phyloP scores from a whole-genome alignment of 53 echinoderm and acorn worm species.

The Temnopleurus reevesii region DNA sequence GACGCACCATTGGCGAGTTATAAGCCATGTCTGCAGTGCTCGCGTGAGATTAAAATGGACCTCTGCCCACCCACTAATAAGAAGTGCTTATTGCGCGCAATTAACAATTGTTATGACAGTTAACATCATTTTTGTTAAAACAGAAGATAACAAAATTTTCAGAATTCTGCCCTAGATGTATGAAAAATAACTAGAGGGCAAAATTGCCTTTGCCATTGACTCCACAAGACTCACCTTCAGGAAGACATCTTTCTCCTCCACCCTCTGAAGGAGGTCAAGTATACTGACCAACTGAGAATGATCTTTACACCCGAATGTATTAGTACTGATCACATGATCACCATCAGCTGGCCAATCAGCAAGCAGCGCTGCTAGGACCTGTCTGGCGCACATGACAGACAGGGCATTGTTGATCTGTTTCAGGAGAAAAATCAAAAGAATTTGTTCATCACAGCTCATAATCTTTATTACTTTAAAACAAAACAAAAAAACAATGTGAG shows the following conservation, averaged over 20 bases:
- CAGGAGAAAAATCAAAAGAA: not conserved
- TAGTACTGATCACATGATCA: slow-evolving; percentile 73
- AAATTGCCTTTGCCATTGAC: too few species aligned
- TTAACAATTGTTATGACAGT: too few species aligned
- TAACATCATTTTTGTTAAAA: too few species aligned
- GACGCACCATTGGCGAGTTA: too few species aligned
- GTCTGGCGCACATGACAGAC: slow-evolving; percentile 86
- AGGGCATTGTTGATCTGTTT: slow-evolving; percentile 88
- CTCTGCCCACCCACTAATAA: too few species aligned
- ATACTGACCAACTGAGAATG: slow-evolving; percentile 84
- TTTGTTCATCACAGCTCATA: not conserved
- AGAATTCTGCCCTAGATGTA: too few species aligned
- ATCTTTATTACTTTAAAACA: not conserved
- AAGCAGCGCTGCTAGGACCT: slow-evolving; percentile 87
- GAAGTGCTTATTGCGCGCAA: too few species aligned
- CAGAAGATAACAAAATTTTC: too few species aligned
- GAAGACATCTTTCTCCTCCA: slow-evolving; percentile 85
- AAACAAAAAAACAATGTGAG: not conserved
- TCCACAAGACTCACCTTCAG: slow-evolving; percentile 64
- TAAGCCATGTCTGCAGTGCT: too few species aligned
- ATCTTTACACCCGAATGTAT: slow-evolving; percentile 81
- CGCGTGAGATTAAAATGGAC: too few species aligned
- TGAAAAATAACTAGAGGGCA: too few species aligned
- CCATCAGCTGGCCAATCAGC: slow-evolving; percentile 93
- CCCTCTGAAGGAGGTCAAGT: slow-evolving; percentile 90